phyloP scores from a whole-genome alignment of 2,888 invertebrate species.

The Sialis fuliginosa region DNA sequence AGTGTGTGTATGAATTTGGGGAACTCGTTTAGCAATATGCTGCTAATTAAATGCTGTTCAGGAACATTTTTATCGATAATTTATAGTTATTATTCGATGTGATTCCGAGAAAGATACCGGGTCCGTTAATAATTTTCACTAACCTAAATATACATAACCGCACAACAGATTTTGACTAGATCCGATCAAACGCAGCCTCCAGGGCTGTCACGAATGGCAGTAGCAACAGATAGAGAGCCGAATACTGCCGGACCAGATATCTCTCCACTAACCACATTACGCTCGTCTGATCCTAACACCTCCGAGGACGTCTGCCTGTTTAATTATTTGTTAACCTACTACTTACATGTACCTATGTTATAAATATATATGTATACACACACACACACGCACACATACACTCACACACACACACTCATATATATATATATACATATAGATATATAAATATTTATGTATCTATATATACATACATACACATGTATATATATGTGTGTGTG shows the following conservation, averaged over 20 bases:
- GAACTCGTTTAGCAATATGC: neutral
- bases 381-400: too few relatives aligned
- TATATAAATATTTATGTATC: neutral
- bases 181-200: too few relatives aligned
- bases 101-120: too few relatives aligned
- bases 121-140: too few relatives aligned
- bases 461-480: neutral
- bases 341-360: too few relatives aligned
- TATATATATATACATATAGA: slow-evolving; percentile 6
- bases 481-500: neutral
- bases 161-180: too few relatives aligned
- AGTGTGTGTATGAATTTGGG: neutral
- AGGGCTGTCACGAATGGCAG: too few relatives aligned
- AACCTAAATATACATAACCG: too few relatives aligned
- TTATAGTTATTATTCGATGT: too few relatives aligned
- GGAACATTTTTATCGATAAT: slow-evolving; percentile 23
- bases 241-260: slow-evolving; percentile 1
- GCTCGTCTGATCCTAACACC: slow-evolving; percentile 4
- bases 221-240: neutral
- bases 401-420: too few relatives aligned
- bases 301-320: slow-evolving; percentile 6
- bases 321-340: neutral
- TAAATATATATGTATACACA: slow-evolving; percentile 6
- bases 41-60: slow-evolving; percentile 28
- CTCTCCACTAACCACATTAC: slow-evolving; percentile 3